Conservation (phyloP, 1,140 invertebrate species). For the Gyrodactylus salaris region DNA sequence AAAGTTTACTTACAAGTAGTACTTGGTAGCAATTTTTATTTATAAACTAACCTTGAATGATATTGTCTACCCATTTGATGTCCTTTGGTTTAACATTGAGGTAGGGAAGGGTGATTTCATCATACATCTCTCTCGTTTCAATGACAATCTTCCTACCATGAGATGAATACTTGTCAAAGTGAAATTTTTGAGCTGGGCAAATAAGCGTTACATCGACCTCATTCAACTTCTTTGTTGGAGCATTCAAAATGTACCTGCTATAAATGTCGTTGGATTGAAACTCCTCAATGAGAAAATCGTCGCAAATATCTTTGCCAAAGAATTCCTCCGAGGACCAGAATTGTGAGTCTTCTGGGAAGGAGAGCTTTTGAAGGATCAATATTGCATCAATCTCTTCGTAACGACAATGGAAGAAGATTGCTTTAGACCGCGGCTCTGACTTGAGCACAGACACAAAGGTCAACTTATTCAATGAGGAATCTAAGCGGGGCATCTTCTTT, state of each 20-base stretch:
- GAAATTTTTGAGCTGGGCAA: not conserved
- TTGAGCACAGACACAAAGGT: not conserved
- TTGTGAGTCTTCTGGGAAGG: not conserved
- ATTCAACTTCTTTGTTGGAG: not conserved
- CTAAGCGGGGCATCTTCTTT: not conserved
- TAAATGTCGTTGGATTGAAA: not conserved
- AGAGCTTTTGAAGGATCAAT: not conserved
- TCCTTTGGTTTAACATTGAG: not conserved
- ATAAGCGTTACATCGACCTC: not conserved
- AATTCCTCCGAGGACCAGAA: not conserved
- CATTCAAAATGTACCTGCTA: not conserved
- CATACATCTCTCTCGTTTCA: not conserved
- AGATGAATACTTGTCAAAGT: not conserved
- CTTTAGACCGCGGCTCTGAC: not conserved
- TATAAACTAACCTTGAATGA: no score
- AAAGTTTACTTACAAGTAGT: no score
- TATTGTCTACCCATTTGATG: not conserved
- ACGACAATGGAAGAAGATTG: not conserved
- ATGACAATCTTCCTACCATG: not conserved
- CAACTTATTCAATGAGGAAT: not conserved
- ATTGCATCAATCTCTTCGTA: not conserved
- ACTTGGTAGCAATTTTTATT: no score
- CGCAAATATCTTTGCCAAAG: no score
- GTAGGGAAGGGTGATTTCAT: not conserved
- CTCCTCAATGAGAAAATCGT: not conserved